Conservation (phyloP, 1,140 invertebrate genomes). For the Drosophila hydei region DNA sequence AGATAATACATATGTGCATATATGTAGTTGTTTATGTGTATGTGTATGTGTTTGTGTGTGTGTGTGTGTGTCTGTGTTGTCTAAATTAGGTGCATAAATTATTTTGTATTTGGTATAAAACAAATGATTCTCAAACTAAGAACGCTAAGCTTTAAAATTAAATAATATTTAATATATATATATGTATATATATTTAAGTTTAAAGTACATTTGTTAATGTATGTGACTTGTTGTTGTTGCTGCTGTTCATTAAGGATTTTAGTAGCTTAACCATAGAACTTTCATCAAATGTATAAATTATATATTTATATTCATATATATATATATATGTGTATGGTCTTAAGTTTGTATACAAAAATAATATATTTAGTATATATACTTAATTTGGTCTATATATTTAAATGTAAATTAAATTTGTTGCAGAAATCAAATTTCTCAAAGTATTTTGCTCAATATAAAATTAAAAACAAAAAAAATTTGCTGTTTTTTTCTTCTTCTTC, state of each 20-base stretch:
- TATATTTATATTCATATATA: slow-evolving; percentile 3
- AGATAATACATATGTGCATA: slow-evolving; percentile 69
- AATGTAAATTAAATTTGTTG: slow-evolving; percentile 37
- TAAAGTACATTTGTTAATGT: slow-evolving; percentile 50
- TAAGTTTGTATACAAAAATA: slow-evolving; percentile 30
- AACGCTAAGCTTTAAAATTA: slow-evolving; percentile 68
- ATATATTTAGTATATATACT: slow-evolving; percentile 36
- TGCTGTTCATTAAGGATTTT: slow-evolving; percentile 42
- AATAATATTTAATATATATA: slow-evolving; percentile 55
- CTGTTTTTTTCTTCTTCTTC: not conserved
- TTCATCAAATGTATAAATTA: slow-evolving; percentile 13
- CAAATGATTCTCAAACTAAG: slow-evolving; percentile 64
- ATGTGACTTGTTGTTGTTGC: slow-evolving; percentile 74
- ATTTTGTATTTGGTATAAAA: slow-evolving; percentile 77
- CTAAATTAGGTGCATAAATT: slow-evolving; percentile 57
- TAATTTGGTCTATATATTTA: slow-evolving; percentile 47
- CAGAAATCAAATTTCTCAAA: slow-evolving; percentile 62
- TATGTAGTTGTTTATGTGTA: slow-evolving; percentile 19
- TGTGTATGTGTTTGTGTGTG: slow-evolving; percentile 29
- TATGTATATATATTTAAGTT: slow-evolving; percentile 37
- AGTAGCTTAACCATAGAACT: slow-evolving; percentile 29
- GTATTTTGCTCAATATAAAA: slow-evolving; percentile 54
- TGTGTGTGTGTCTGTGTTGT: slow-evolving; percentile 52
- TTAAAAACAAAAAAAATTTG: slow-evolving; percentile 31
- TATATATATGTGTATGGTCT: slow-evolving; percentile 28